Evolutionary conservation across 2,888 invertebrate genomes (phyloP).

Genomic region (Drosophila kanekoi): DNA sequence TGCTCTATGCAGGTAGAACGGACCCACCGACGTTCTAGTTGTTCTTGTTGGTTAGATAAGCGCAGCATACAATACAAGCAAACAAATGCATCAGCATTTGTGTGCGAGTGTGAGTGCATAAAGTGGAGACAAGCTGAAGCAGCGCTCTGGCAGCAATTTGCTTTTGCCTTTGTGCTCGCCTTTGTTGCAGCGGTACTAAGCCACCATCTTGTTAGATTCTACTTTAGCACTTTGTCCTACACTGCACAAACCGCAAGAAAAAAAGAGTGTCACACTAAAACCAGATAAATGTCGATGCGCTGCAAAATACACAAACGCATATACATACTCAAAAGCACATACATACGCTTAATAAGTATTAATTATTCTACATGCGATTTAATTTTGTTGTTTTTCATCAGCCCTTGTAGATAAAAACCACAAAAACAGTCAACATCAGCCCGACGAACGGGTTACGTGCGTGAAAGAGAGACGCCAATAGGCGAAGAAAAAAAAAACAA

Average conservation of each 20-base stretch:
- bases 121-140: conserved; percentile 16
- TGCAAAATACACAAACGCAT: conserved; percentile 2
- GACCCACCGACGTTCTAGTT: conserved; percentile 7
- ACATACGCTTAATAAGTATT: conserved; percentile 14
- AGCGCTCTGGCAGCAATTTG: conserved; percentile 2
- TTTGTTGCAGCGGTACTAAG: conserved; percentile 39
- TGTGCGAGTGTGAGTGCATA: conserved; percentile 1
- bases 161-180: conserved; percentile 22
- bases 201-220: conserved; percentile 51
- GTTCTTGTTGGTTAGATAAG: conserved; percentile 47
- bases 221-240: conserved; percentile 26
- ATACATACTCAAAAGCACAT: background rate
- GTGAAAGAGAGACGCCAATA: conserved; percentile 52
- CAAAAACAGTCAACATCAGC: conserved; percentile 22
- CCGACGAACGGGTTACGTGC: conserved; percentile 44
- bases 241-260: conserved; percentile 29
- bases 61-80: conserved; percentile 33
- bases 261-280: conserved; percentile 31
- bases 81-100: background rate
- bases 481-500: conserved; percentile 26
- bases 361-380: conserved; percentile 33
- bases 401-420: conserved; percentile 49
- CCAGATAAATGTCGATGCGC: conserved; percentile 44
- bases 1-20: conserved; percentile 48
- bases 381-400: conserved; percentile 23